phyloP scores from a whole-genome alignment of 2,113 vertebrate species.

The Plecotus auritus region DNA sequence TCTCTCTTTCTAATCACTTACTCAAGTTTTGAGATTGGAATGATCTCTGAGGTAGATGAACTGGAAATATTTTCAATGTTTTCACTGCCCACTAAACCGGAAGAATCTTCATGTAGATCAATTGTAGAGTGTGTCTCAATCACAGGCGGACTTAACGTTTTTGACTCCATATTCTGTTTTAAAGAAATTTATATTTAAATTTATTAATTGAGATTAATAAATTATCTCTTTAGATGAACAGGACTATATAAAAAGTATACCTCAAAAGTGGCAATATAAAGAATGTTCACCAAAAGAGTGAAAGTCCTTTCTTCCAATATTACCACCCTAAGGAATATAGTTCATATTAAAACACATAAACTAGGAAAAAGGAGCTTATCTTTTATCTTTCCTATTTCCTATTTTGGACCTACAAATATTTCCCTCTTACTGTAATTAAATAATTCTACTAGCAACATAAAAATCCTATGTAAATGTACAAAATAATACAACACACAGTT shows the following conservation, averaged over 20 bases:
- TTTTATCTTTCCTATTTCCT: background rate
- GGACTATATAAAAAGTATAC: background rate
- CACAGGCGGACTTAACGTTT: slow-evolving; percentile 71
- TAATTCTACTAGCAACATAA: background rate
- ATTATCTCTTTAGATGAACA: background rate
- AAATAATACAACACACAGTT: background rate
- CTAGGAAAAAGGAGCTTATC: background rate
- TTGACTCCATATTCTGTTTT: slow-evolving; percentile 73
- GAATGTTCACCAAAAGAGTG: slow-evolving; percentile 8
- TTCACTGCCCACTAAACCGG: slow-evolving; percentile 78
- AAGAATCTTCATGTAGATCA: slow-evolving; percentile 76
- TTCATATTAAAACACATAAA: slow-evolving; percentile 17
- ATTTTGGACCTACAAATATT: background rate
- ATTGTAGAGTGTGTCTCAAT: slow-evolving; percentile 69
- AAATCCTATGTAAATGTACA: slow-evolving; percentile 18
- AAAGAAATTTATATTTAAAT: slow-evolving; percentile 60
- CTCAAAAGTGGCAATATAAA: slow-evolving; percentile 27
- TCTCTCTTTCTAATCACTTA: slow-evolving; percentile 77
- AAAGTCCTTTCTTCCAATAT: slow-evolving; percentile 23
- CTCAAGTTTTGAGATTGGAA: slow-evolving; percentile 81
- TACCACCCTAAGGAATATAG: background rate
- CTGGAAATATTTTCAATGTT: slow-evolving; percentile 83
- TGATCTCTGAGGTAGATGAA: slow-evolving; percentile 93
- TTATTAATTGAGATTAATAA: slow-evolving; percentile 31
- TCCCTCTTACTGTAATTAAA: background rate